Evolutionary conservation across 2,888 invertebrate genomes (phyloP).

Genomic region (Hololepta plana): DNA sequence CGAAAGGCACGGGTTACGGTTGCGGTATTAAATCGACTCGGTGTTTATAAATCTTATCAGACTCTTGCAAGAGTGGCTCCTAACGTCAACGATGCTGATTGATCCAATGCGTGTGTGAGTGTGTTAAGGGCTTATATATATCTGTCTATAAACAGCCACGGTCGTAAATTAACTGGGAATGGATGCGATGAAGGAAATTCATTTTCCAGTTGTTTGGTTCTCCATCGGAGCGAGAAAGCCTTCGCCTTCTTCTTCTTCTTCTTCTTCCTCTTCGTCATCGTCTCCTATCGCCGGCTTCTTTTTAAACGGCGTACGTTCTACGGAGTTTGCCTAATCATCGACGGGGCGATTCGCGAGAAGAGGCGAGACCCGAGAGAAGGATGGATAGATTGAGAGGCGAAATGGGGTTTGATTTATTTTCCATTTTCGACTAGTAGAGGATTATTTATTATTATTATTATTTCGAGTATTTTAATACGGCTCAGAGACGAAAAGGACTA

Average conservation of each 20-base stretch:
- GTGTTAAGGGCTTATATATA: conserved; percentile 14
- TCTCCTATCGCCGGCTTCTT: conserved; percentile 1
- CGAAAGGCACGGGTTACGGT: too few relatives aligned
- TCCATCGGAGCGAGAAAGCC: conserved; percentile 24
- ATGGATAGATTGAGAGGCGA: too few relatives aligned
- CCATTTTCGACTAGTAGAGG: too few relatives aligned
- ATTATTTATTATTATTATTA: too few relatives aligned
- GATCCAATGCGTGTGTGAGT: conserved; percentile 15
- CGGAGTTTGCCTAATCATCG: conserved; percentile 8
- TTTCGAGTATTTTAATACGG: too few relatives aligned
- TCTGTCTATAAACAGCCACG: conserved; percentile 29
- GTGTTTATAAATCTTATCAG: conserved; percentile 29
- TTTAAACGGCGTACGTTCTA: too few relatives aligned
- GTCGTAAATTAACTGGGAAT: conserved; percentile 30
- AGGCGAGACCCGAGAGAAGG: too few relatives aligned
- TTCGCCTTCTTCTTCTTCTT: conserved; percentile 1
- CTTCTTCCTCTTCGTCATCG: background rate
- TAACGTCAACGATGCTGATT: conserved; percentile 18
- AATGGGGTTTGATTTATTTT: too few relatives aligned
- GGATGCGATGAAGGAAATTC: conserved; percentile 31
- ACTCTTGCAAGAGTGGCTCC: conserved; percentile 30
- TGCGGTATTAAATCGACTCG: conserved; percentile 17
- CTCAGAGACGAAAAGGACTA: too few relatives aligned
- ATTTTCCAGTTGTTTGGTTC: conserved; percentile 31
- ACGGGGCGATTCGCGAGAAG: too few relatives aligned